Conservation (phyloP, 2,888 invertebrate species). For the Agrotis puta region DNA sequence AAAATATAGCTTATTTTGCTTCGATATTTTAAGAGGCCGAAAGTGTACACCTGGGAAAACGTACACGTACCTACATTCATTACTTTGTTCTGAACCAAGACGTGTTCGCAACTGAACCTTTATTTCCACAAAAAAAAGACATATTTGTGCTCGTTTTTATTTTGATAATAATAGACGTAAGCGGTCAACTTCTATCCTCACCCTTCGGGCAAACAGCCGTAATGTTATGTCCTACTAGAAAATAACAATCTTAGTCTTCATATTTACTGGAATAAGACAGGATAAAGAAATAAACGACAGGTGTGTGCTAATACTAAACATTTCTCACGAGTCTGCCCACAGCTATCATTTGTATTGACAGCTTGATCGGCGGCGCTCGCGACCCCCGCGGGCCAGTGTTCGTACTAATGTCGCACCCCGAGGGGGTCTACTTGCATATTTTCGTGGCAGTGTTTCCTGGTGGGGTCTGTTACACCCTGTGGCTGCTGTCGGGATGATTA, state of each 20-base stretch:
- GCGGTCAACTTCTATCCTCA: background rate
- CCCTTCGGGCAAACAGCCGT: background rate
- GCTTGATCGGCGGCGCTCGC: slow-evolving; percentile 20
- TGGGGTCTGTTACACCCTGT: background rate
- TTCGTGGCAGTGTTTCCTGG: slow-evolving; percentile 4
- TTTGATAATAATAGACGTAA: background rate
- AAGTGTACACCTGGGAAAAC: too few species aligned
- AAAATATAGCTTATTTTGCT: too few species aligned
- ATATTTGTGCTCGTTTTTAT: background rate
- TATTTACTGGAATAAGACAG: background rate
- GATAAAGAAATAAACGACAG: background rate
- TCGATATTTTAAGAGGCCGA: too few species aligned
- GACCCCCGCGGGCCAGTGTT: slow-evolving; percentile 12
- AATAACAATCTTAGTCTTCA: background rate
- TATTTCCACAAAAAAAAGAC: too few species aligned
- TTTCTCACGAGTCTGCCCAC: slow-evolving; percentile 8
- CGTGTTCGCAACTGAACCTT: too few species aligned
- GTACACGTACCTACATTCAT: too few species aligned
- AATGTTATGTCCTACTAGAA: background rate
- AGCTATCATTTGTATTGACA: slow-evolving; percentile 41
- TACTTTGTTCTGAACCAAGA: too few species aligned
- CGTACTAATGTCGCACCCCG: slow-evolving; percentile 19
- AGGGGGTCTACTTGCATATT: slow-evolving; percentile 21
- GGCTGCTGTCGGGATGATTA: background rate
- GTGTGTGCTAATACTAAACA: slow-evolving; percentile 8